These are phyloP conservation scores for Bujurquina vittata DNA, from an alignment of 2,113 vertebrate genomes.

Conservation along the genomic window DNA sequence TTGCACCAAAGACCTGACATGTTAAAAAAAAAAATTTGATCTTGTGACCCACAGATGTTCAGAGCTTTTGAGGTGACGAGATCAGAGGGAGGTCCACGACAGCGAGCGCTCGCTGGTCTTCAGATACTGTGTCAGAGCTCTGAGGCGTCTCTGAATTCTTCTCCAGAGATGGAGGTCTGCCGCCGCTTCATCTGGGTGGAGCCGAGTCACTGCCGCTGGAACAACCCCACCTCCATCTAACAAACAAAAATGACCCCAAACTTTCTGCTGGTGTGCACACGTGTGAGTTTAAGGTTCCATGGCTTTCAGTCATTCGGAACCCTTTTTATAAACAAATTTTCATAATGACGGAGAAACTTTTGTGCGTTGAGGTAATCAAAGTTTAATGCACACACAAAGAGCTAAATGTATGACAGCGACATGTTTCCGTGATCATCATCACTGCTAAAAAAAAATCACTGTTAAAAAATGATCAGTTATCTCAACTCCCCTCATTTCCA, in stretches of 20 bases:
- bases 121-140: neutral
- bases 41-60: neutral
- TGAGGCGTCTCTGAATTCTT: neutral
- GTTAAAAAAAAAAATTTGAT: neutral
- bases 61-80: neutral
- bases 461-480: too few species aligned
- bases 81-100: neutral
- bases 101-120: rapidly evolving
- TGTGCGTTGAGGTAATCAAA: too few species aligned
- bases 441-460: too few species aligned
- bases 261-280: neutral
- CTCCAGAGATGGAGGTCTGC: neutral
- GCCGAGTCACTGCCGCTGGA: neutral
- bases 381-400: neutral
- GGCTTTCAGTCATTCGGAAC: neutral
- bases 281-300: neutral
- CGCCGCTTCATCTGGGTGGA: neutral
- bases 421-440: neutral
- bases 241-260: too few species aligned
- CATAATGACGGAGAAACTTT: too few species aligned
- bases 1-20: neutral
- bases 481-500: too few species aligned
- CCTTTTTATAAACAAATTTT: neutral
- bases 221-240: neutral
- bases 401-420: neutral